phyloP scores from a whole-genome alignment of 2,888 invertebrate species.

The Chloromyia formosa region DNA sequence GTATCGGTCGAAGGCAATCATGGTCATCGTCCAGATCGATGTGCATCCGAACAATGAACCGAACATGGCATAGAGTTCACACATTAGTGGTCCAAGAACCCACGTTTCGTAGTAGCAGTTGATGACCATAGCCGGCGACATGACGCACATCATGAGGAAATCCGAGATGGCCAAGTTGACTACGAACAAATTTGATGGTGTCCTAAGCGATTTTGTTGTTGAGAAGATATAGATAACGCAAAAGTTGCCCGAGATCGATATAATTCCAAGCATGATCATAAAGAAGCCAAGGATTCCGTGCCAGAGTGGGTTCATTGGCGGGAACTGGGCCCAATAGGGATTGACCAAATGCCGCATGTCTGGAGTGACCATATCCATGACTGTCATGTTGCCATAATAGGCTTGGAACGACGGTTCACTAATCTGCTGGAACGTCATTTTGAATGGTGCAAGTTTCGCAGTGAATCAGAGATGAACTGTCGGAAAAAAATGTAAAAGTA shows the following conservation, averaged over 20 bases:
- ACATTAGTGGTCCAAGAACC: conserved; percentile 73
- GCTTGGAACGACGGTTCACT: conserved; percentile 18
- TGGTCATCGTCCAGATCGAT: conserved; percentile 69
- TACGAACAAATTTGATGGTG: conserved; percentile 90
- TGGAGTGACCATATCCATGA: conserved; percentile 76
- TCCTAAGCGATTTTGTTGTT: conserved; percentile 70
- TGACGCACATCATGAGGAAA: conserved; percentile 83
- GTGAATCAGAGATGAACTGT: too few relatives aligned
- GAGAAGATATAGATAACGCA: conserved; percentile 63
- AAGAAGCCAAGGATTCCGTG: conserved; percentile 82
- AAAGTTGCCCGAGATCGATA: conserved; percentile 62
- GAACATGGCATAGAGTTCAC: conserved; percentile 85
- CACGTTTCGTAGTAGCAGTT: conserved; percentile 79
- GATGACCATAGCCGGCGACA: conserved; percentile 73
- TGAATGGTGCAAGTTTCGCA: not conserved
- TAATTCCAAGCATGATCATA: conserved; percentile 75
- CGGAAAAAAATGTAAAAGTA: too few relatives aligned
- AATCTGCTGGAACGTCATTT: conserved; percentile 24
- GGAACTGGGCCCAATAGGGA: conserved; percentile 86
- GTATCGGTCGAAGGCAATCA: conserved; percentile 69
- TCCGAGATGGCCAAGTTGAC: conserved; percentile 92
- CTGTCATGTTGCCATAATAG: conserved; percentile 73
- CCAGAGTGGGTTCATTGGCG: conserved; percentile 90
- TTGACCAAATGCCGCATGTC: conserved; percentile 75
- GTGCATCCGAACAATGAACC: conserved; percentile 74